phyloP scores from a whole-genome alignment of 2,113 vertebrate species.

The Syngnathus scovelli region DNA sequence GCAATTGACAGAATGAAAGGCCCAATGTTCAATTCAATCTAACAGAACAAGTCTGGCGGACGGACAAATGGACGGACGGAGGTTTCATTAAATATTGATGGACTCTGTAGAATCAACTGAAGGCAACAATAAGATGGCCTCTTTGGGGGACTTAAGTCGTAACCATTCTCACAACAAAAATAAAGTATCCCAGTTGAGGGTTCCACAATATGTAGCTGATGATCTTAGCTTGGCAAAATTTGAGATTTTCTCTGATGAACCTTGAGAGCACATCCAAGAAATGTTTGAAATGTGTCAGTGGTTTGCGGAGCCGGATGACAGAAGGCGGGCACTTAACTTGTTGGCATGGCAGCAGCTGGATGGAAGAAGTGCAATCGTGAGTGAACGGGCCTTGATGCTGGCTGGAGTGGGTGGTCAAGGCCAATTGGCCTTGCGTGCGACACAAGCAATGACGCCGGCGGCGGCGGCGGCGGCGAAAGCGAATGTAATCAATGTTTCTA shows the following conservation, averaged over 20 bases:
- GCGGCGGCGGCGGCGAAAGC: no score
- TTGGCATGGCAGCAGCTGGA: slow-evolving; percentile 39
- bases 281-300: slow-evolving; percentile 2
- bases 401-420: slow-evolving; percentile 28
- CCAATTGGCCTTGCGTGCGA: slow-evolving; percentile 21
- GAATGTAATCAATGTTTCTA: slow-evolving; percentile 32
- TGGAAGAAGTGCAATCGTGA: slow-evolving; percentile 30
- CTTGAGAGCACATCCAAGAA: slow-evolving; percentile 9
- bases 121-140: slow-evolving; percentile 30
- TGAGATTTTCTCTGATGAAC: slow-evolving; percentile 16
- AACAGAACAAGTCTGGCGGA: background rate
- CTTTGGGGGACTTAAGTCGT: slow-evolving; percentile 49
- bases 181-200: slow-evolving; percentile 5
- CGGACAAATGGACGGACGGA: background rate
- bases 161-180: slow-evolving; percentile 27
- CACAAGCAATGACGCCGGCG: slow-evolving; percentile 5
- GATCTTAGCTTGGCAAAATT: slow-evolving; percentile 2
- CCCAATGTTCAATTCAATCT: background rate
- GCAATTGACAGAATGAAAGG: background rate
- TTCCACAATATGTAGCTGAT: slow-evolving; percentile 16
- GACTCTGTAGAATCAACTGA: background rate
- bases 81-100: background rate
- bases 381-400: slow-evolving; percentile 15
- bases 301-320: slow-evolving; percentile 12
- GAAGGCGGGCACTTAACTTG: slow-evolving; percentile 12